Conservation (phyloP, 2,113 vertebrate species). For the Leucopsar rothschildi region DNA sequence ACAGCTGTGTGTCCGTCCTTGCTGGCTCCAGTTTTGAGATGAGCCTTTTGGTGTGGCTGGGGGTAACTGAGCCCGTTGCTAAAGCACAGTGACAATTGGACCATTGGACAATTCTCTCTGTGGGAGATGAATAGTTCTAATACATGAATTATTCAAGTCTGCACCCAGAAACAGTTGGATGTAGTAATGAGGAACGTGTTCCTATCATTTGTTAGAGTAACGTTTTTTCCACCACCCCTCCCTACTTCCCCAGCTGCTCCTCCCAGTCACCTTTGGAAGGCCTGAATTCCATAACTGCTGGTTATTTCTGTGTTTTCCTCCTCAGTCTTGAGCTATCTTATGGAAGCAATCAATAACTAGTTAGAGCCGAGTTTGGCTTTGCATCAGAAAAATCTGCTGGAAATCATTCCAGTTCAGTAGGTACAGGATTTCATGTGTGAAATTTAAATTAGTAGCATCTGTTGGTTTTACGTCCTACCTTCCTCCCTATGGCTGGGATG, state of each 20-base stretch:
- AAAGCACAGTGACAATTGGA: neutral
- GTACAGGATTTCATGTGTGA: neutral
- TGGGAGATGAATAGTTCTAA: neutral
- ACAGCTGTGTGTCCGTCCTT: accelerated
- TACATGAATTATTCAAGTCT: neutral
- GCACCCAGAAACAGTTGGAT: neutral
- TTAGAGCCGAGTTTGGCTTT: neutral
- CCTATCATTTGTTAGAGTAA: neutral
- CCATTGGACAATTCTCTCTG: neutral
- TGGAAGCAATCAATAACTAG: neutral
- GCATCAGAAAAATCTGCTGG: neutral
- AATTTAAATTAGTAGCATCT: neutral
- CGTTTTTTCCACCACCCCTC: neutral
- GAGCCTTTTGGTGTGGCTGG: neutral
- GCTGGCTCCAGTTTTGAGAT: neutral
- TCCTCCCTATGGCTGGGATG: neutral
- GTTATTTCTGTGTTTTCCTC: neutral
- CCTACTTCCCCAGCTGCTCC: accelerated
- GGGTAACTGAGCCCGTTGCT: neutral
- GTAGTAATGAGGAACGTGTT: neutral
- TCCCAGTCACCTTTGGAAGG: neutral
- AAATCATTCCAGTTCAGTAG: neutral
- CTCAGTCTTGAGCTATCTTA: neutral
- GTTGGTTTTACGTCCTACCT: neutral
- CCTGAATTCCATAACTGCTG: neutral